Conservation (phyloP, 2,797 vertebrate genomes). For the Halcyon badia region DNA sequence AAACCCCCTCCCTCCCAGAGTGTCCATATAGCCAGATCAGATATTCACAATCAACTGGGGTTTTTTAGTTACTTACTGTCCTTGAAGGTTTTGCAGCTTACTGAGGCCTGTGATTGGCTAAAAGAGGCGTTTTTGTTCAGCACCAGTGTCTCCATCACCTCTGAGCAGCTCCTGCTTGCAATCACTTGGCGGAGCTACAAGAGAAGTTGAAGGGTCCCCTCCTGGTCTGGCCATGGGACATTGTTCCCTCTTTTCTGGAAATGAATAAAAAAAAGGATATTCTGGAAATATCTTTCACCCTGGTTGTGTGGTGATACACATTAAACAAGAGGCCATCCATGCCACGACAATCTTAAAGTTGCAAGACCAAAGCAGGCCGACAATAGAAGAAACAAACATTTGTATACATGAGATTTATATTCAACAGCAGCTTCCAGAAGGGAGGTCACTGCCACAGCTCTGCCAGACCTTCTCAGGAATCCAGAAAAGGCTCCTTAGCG, state of each 20-base stretch:
- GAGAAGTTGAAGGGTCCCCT: not conserved
- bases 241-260: not conserved
- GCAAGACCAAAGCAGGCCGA: not conserved
- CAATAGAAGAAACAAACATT: not conserved
- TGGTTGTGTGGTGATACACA: accelerated
- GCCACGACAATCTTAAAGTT: not conserved
- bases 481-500: not conserved
- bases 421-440: not conserved
- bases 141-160: accelerated
- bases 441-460: not conserved
- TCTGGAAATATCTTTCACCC: not conserved
- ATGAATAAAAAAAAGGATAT: not conserved
- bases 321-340: not conserved
- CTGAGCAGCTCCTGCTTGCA: not conserved
- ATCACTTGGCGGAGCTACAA: not conserved
- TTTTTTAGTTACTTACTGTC: not conserved
- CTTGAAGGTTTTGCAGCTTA: not conserved
- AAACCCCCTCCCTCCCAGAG: not conserved
- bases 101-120: not conserved
- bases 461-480: not conserved
- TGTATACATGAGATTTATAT: not conserved
- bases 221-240: too few relatives aligned
- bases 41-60: not conserved
- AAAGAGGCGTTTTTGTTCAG: not conserved
- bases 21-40: not conserved